Evolutionary conservation across 1,140 invertebrate genomes (phyloP).

Genomic region (Zaprionus kolodkinae): DNA sequence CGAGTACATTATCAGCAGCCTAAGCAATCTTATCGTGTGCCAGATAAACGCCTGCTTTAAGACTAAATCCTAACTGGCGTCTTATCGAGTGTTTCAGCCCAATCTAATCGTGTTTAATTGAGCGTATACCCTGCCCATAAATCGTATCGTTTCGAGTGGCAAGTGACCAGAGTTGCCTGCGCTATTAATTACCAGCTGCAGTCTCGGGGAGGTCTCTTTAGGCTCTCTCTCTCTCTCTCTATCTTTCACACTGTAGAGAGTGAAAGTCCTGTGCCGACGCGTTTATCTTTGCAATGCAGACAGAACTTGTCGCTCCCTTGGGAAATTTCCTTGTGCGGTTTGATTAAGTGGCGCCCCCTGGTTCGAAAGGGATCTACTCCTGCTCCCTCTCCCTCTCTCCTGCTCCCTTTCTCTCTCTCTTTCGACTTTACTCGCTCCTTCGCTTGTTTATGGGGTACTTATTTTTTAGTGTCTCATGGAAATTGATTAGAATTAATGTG

Average conservation of each 20-base stretch:
- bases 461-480: constrained; percentile 66
- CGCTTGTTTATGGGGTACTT: constrained; percentile 51
- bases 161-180: constrained; percentile 32
- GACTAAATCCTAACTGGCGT: background rate
- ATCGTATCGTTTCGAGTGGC: constrained; percentile 38
- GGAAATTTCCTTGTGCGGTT: constrained; percentile 28
- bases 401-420: background rate
- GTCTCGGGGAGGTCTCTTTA: constrained; percentile 55
- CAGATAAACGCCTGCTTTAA: background rate
- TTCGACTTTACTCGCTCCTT: background rate
- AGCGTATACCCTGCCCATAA: constrained; percentile 43
- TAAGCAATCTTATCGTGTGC: background rate
- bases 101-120: constrained; percentile 73
- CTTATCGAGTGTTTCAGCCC: constrained; percentile 13
- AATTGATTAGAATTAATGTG: constrained; percentile 82
- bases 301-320: constrained; percentile 27
- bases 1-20: constrained; percentile 1
- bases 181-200: constrained; percentile 66
- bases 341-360: constrained; percentile 78
- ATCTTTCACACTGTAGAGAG: background rate
- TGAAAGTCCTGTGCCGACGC: constrained; percentile 32
- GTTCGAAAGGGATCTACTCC: constrained; percentile 27
- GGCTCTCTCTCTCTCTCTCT: background rate
- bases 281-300: constrained; percentile 20
- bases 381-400: background rate